A percentile compares a stretch with the other conserved stretches of the same genome.
Conservation (phyloP, 2,113 vertebrate species). For the Oncorhynchus clarkii region DNA sequence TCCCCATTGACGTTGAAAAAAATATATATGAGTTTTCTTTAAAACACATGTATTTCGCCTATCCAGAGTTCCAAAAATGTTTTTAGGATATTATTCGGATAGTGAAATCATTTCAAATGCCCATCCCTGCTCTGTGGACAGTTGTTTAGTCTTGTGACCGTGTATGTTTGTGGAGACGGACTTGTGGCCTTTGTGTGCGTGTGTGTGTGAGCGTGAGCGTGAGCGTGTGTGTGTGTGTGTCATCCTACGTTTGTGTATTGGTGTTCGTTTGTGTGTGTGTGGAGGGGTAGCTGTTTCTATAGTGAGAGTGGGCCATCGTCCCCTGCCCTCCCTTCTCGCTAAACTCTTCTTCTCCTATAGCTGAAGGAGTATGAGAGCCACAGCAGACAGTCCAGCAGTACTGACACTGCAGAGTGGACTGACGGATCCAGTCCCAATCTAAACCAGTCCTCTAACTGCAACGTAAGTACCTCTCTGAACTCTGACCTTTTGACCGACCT, state of each 20-base stretch:
- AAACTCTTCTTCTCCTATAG: constrained; percentile 79
- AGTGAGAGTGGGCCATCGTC: constrained; percentile 32
- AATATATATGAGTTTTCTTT: no score
- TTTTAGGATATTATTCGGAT: no score
- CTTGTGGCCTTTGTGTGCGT: constrained; percentile 7
- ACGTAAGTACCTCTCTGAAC: constrained; percentile 78
- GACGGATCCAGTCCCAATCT: constrained; percentile 75
- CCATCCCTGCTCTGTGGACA: constrained; percentile 22
- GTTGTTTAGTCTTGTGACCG: constrained; percentile 1
- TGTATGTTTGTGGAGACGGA: constrained; percentile 12
- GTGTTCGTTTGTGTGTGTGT: background rate
- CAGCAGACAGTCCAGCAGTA: constrained; percentile 74
- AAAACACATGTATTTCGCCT: no score
- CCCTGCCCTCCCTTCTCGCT: constrained; percentile 17
- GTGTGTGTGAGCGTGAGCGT: background rate
- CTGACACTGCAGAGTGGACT: constrained; percentile 79
- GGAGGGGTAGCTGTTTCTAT: constrained; percentile 22
- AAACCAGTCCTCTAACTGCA: constrained; percentile 81
- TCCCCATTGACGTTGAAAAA: no score
- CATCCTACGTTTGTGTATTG: background rate
- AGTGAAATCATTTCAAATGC: no score
- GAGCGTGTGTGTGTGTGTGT: background rate
- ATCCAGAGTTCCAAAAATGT: no score
- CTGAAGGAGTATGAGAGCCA: constrained; percentile 94
- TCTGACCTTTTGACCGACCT: constrained; percentile 22